Evolutionary conservation across 2,888 invertebrate genomes (phyloP).

Genomic region (Disparrhopalites patrizii): DNA sequence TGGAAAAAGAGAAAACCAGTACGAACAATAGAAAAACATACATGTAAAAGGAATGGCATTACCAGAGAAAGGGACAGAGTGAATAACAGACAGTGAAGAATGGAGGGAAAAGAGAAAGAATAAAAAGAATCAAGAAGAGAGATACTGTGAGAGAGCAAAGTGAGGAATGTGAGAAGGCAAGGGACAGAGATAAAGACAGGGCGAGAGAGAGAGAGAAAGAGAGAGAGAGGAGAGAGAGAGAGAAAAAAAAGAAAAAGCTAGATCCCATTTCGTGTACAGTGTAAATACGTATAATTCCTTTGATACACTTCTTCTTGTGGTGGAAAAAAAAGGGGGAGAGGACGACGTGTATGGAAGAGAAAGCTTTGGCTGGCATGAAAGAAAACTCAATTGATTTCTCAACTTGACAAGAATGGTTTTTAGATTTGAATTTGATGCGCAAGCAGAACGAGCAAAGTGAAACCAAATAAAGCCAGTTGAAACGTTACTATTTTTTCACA

Average conservation of each 20-base stretch:
- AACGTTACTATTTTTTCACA: neutral
- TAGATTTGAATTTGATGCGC: constrained; percentile 22
- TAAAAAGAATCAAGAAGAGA: no score
- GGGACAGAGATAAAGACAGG: neutral
- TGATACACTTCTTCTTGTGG: neutral
- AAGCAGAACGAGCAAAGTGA: constrained; percentile 14
- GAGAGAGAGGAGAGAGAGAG: neutral
- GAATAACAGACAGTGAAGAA: neutral
- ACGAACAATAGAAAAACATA: no score
- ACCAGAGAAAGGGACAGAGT: no score
- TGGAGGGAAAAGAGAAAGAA: no score
- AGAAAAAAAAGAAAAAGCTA: neutral
- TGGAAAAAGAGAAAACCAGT: no score
- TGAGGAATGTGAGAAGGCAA: neutral
- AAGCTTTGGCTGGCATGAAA: neutral
- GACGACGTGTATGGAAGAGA: neutral
- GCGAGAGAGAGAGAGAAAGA: neutral
- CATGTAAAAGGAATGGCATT: no score
- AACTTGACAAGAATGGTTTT: constrained; percentile 21
- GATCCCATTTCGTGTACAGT: constrained; percentile 1
- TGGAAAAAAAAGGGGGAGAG: neutral
- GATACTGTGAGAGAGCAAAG: neutral
- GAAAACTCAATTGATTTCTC: constrained; percentile 20
- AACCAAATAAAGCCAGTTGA: constrained; percentile 16
- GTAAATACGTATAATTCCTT: constrained; percentile 3